A percentile compares a stretch with the other conserved stretches of the same genome.
Evolutionary conservation across 2,888 invertebrate species (phyloP).

Genomic region (Synanthedon formicaeformis): DNA sequence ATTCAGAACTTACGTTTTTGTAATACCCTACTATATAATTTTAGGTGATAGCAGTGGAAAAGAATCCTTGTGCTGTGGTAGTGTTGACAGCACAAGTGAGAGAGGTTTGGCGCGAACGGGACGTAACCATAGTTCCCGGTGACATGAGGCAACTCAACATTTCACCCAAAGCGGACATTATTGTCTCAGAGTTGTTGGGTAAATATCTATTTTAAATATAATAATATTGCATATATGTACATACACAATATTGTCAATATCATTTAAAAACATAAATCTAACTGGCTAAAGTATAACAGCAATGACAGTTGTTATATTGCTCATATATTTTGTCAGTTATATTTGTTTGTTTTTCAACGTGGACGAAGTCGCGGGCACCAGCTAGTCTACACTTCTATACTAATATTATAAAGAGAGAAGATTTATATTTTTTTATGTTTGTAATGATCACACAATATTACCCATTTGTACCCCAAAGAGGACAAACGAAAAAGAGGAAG

Average conservation of each 20-base stretch:
- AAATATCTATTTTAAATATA: constrained; percentile 4
- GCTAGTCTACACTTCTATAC: too few relatives aligned
- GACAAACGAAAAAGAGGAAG: too few relatives aligned
- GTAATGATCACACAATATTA: too few relatives aligned
- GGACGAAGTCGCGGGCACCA: too few relatives aligned
- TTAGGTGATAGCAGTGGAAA: constrained; percentile 93
- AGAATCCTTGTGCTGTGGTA: constrained; percentile 95
- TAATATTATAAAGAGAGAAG: too few relatives aligned
- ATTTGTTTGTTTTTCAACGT: too few relatives aligned
- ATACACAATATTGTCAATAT: not conserved
- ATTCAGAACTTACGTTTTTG: too few relatives aligned
- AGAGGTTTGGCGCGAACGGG: constrained; percentile 80
- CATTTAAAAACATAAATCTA: not conserved
- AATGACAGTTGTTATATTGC: not conserved
- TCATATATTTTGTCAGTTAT: too few relatives aligned
- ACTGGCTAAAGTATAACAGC: too few relatives aligned
- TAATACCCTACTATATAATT: constrained; percentile 1
- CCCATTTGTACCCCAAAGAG: too few relatives aligned
- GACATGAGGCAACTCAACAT: constrained; percentile 90
- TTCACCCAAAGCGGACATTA: constrained; percentile 90
- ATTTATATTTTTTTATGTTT: too few relatives aligned
- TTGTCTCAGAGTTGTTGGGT: constrained; percentile 96
- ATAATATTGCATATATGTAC: not conserved
- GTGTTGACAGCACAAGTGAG: constrained; percentile 81
- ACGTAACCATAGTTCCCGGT: constrained; percentile 81